A percentile compares a stretch with the other conserved stretches of the same genome.
Conservation (phyloP, 2,797 vertebrate genomes). For the Brotogeris chrysoptera region DNA sequence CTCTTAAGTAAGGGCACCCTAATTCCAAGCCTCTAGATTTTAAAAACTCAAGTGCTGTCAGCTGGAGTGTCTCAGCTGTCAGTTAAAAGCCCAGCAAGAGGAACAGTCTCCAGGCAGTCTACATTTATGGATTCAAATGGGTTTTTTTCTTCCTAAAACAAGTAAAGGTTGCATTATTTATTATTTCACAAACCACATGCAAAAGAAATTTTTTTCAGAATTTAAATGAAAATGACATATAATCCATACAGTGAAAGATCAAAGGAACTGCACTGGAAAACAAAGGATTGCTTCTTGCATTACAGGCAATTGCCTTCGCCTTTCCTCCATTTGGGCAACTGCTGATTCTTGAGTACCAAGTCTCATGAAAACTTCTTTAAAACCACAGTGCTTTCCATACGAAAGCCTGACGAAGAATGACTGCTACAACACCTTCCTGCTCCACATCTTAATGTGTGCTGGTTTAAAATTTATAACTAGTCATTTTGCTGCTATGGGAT, state of each 20-base stretch:
- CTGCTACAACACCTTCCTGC: background rate
- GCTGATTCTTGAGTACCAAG: background rate
- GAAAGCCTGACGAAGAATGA: background rate
- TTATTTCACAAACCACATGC: slow-evolving; percentile 2
- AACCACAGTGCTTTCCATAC: background rate
- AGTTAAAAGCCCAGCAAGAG: slow-evolving; percentile 28
- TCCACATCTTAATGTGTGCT: background rate
- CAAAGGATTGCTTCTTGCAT: background rate
- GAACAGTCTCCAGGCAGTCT: slow-evolving; percentile 40
- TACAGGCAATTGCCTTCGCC: background rate
- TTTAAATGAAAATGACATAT: slow-evolving; percentile 17
- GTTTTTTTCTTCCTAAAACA: background rate
- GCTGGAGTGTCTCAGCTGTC: slow-evolving; percentile 50
- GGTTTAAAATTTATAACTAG: background rate
- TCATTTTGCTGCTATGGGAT: background rate
- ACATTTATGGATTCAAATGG: background rate
- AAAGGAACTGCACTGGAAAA: background rate
- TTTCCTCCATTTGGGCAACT: background rate
- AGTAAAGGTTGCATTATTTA: slow-evolving; percentile 22
- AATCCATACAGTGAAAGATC: background rate
- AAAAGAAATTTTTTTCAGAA: background rate
- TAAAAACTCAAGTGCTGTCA: slow-evolving; percentile 7
- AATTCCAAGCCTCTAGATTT: background rate
- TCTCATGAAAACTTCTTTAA: background rate
- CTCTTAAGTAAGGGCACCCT: background rate